phyloP scores from a whole-genome alignment of 2,888 invertebrate genomes.

The Microctonus brassicae region DNA sequence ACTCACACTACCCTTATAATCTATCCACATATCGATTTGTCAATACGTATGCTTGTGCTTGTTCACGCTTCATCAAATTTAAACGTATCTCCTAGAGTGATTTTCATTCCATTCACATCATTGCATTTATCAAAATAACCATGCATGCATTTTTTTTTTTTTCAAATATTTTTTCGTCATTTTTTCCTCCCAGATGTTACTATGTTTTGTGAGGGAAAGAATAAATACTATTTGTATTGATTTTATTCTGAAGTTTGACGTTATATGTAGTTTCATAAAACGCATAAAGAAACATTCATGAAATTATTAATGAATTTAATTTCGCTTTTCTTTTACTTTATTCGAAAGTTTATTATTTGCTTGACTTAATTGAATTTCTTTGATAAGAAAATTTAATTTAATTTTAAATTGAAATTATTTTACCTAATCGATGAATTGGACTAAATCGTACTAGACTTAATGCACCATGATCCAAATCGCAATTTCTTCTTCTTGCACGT shows the following conservation, averaged over 20 bases:
- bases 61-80: not conserved
- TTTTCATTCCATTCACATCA: not conserved
- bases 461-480: constrained; percentile 86
- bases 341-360: no score
- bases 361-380: no score
- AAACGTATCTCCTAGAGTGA: not conserved
- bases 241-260: no score
- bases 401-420: constrained; percentile 30
- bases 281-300: no score
- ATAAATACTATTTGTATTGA: no score
- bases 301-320: no score
- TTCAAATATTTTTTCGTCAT: not conserved
- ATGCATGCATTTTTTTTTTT: no score
- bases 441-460: constrained; percentile 85
- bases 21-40: not conserved
- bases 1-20: not conserved
- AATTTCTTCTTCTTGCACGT: constrained; percentile 84
- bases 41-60: not conserved
- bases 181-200: no score
- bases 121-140: not conserved
- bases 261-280: no score
- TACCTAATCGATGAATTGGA: constrained; percentile 80
- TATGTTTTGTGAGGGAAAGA: no score
- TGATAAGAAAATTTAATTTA: not conserved
- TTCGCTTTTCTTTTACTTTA: no score